Percentiles rank a stretch among this genome's conserved stretches.
phyloP scores from a whole-genome alignment of 2,888 invertebrate species.

The Priocnemis perturbator region DNA sequence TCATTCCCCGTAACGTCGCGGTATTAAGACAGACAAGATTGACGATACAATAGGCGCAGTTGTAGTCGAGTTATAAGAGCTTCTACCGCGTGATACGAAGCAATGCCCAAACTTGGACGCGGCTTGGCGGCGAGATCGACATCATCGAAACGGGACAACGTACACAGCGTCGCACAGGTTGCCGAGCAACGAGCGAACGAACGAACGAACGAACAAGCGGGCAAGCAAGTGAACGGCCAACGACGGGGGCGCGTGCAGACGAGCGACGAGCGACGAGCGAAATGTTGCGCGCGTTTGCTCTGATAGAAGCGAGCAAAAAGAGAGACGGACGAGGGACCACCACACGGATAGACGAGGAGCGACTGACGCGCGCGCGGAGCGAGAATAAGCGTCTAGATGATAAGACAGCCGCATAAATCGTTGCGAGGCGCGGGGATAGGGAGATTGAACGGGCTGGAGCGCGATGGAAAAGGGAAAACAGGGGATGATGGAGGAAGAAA shows the following conservation, averaged over 20 bases:
- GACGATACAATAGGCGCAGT: too few relatives aligned
- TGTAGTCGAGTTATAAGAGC: too few relatives aligned
- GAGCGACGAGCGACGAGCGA: slow-evolving; percentile 14
- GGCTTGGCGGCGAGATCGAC: too few relatives aligned
- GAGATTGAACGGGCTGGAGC: neutral
- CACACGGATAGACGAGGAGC: slow-evolving; percentile 37
- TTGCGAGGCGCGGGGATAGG: slow-evolving; percentile 9
- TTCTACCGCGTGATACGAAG: too few relatives aligned
- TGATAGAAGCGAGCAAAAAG: slow-evolving; percentile 18
- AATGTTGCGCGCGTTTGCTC: slow-evolving; percentile 28
- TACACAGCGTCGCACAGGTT: too few relatives aligned
- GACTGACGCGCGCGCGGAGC: neutral
- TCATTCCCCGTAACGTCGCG: too few relatives aligned
- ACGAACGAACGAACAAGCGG: too few relatives aligned
- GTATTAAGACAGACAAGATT: too few relatives aligned
- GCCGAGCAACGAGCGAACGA: too few relatives aligned
- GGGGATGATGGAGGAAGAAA: neutral
- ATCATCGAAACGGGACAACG: too few relatives aligned
- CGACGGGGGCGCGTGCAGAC: neutral
- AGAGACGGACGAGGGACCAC: slow-evolving; percentile 10
- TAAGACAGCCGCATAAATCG: slow-evolving; percentile 36
- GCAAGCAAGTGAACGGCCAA: too few relatives aligned
- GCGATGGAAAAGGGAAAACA: slow-evolving; percentile 10
- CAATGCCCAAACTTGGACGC: too few relatives aligned
- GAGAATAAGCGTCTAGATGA: slow-evolving; percentile 46